Conservation (phyloP, 1,140 invertebrate species). For the Tenebrio molitor region DNA sequence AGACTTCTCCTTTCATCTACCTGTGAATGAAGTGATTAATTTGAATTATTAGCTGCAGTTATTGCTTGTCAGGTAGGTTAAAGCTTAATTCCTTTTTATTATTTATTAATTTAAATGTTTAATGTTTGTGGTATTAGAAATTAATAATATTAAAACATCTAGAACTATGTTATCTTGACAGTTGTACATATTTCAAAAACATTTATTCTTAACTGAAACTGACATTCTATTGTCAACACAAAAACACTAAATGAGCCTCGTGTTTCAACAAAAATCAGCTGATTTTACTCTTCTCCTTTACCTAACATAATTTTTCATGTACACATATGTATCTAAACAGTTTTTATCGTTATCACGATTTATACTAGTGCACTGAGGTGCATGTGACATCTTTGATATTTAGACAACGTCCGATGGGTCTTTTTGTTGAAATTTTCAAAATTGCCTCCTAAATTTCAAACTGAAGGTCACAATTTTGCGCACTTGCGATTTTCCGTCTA, state of each 20-base stretch:
- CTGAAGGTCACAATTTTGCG: no score
- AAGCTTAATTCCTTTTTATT: constrained; percentile 20
- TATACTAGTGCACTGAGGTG: no score
- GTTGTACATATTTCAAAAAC: background rate
- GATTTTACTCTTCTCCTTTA: no score
- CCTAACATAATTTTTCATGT: no score
- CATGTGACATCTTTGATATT: no score
- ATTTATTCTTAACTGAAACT: background rate
- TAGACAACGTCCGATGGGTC: no score
- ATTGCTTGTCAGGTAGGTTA: constrained; percentile 34
- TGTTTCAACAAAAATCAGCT: no score
- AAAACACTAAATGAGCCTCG: background rate
- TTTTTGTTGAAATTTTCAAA: no score
- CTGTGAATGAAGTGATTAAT: constrained; percentile 44
- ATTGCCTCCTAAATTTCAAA: no score
- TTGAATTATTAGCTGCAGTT: constrained; percentile 14
- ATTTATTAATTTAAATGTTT: constrained; percentile 24
- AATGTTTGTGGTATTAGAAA: constrained; percentile 6
- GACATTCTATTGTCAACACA: background rate
- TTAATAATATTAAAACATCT: background rate
- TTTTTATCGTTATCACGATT: no score
- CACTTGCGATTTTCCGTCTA: no score
- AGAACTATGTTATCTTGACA: constrained; percentile 7
- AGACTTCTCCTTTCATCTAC: constrained; percentile 42
- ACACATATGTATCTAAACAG: no score